Base-by-base conservation (phyloP, 2,113 vertebrate species). In the Haemorhous mexicanus region DNA sequence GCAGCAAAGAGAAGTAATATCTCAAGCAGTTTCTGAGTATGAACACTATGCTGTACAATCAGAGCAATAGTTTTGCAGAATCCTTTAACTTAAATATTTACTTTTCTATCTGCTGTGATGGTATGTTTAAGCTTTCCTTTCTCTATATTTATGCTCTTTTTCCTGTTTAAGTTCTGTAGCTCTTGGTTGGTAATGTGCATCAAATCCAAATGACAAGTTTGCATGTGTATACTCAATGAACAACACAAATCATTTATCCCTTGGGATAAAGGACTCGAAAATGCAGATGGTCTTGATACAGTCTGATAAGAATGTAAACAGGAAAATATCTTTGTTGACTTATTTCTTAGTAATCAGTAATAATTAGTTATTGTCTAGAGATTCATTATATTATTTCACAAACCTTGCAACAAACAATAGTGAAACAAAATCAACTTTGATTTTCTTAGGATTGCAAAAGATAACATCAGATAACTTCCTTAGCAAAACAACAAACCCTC, bases 281-380 rank as follows among this genome's bases (percentile, higher is more conserved):
- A 98, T 96, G 89, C 98, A 98, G 98, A 98, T 98, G 98, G 98
- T 95, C 96, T 96, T 97, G 97, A 98, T 98, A 98, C 97, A 98
- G 96, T 98, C 97, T 97, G 97, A 96, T 98, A 98, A 97, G 97
- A 98, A 98, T 97, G 98, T 98, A 98, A 98, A 98, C 97, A 98
- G 97, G 96, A 98, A 98, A 98, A 98, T 97, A 98, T 97, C 97
- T 97, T 98, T 98, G 98, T 98, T 98, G 98, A 98, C 97, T 98
- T 98, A 97, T 97, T 98, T 98, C 95, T 98, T 92, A 90, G 97
- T 97, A 98, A 98, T 98, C 96, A 97, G 97, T 98, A 98, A 97
- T 98, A 97, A 97, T 98, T 97, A 97, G 96, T 97, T 97, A 97
- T 97, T 98, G 96, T 97, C 95, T 97, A 95, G 96, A 97, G 96